Percentiles rank a stretch among this genome's conserved stretches.
Evolutionary conservation across 2,113 vertebrate species (phyloP).

Genomic region (Clarias macrocephalus): DNA sequence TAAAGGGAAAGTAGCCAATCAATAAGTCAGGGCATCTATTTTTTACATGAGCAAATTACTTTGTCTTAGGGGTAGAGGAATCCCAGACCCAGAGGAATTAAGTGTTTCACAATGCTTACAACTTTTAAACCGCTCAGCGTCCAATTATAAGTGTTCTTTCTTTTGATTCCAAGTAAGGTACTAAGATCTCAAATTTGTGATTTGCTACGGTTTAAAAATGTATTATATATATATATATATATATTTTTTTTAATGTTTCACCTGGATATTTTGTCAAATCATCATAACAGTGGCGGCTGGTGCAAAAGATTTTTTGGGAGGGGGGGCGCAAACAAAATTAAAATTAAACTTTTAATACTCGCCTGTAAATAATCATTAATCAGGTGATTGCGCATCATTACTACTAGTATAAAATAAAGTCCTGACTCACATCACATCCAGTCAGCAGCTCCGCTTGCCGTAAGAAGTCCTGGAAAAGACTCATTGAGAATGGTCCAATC

Average conservation of each 20-base stretch:
- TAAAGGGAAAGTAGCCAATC: background rate
- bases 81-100: no score
- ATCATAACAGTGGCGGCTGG: background rate
- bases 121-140: background rate
- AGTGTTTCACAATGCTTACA: background rate
- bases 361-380: no score
- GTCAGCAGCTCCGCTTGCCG: no score
- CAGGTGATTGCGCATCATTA: no score
- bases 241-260: background rate
- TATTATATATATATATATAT: background rate
- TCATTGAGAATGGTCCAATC: no score
- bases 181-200: background rate
- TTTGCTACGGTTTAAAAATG: background rate
- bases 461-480: no score
- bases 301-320: no score
- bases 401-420: no score
- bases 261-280: background rate
- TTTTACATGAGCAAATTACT: background rate
- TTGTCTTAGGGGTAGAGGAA: background rate
- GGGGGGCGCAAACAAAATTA: no score
- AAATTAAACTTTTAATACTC: no score
- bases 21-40: background rate
- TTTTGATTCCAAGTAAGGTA: background rate
- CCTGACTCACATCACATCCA: no score
- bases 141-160: background rate